Conservation (phyloP, 2,113 vertebrate species). For the Percopsis transmontana region DNA sequence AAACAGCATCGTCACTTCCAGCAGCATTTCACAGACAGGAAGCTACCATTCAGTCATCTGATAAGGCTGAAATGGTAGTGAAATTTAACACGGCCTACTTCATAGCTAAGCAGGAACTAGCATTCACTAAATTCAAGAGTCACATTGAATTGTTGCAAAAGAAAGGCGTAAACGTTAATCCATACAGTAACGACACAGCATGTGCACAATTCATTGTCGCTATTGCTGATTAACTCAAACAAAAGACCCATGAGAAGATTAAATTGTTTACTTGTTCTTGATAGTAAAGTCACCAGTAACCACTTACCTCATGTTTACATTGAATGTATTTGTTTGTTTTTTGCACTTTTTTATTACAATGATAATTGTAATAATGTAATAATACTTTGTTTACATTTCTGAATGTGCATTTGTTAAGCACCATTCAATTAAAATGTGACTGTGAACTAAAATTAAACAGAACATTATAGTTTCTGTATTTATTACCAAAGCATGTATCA, state of each 20-base stretch:
- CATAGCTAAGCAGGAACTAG: background rate
- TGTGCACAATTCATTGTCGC: constrained; percentile 4
- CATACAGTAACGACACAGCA: constrained; percentile 6
- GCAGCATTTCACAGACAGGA: background rate
- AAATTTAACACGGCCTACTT: background rate
- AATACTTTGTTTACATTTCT: too few relatives aligned
- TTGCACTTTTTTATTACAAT: too few relatives aligned
- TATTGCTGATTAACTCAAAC: constrained; percentile 1
- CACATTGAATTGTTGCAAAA: constrained; percentile 1
- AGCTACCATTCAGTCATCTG: background rate
- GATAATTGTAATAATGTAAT: too few relatives aligned
- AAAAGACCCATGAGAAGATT: background rate
- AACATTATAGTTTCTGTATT: too few relatives aligned
- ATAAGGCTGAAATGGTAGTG: background rate
- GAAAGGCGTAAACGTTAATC: background rate
- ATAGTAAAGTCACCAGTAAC: too few relatives aligned
- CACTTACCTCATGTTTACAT: too few relatives aligned
- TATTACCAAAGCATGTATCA: too few relatives aligned
- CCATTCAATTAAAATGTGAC: too few relatives aligned
- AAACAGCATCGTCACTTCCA: background rate
- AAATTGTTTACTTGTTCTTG: background rate
- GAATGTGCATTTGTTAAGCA: too few relatives aligned
- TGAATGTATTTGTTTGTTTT: too few relatives aligned
- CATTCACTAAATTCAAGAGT: constrained; percentile 9
- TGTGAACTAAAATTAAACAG: too few relatives aligned